Evolutionary conservation across 2,888 invertebrate genomes (phyloP).

Genomic region (Lithophane semibrunnea): DNA sequence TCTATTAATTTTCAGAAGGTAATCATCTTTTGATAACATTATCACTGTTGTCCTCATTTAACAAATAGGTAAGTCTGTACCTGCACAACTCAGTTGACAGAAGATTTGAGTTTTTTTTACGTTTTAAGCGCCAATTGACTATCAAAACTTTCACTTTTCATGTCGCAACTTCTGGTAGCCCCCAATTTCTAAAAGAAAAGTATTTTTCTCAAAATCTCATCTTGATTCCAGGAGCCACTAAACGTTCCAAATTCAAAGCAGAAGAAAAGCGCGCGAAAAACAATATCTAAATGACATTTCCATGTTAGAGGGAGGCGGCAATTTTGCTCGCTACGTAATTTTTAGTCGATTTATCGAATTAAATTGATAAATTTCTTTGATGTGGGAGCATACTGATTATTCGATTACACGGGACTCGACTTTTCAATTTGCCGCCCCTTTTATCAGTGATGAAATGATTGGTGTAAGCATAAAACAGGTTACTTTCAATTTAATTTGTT

Average conservation of each 20-base stretch:
- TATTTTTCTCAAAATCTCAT: not conserved
- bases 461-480: conserved; percentile 76
- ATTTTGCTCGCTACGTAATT: conserved; percentile 84
- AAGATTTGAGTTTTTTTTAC: not conserved
- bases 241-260: conserved; percentile 37
- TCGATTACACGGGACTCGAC: conserved; percentile 86
- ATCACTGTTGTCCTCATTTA: not conserved
- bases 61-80: no score
- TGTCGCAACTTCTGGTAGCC: no score
- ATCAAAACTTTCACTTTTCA: not conserved
- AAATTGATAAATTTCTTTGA: conserved; percentile 85
- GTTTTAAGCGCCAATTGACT: not conserved
- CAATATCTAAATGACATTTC: conserved; percentile 81
- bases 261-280: conserved; percentile 63
- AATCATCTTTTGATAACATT: not conserved
- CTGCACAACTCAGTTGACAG: not conserved
- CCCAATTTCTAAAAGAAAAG: not conserved
- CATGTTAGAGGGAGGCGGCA: conserved; percentile 79
- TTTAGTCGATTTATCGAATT: conserved; percentile 83
- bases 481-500: conserved; percentile 64
- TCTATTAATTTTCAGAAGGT: not conserved
- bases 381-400: conserved; percentile 83
- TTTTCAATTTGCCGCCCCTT: conserved; percentile 86
- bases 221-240: conserved; percentile 17
- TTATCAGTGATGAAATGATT: conserved; percentile 78